A percentile compares a stretch with the other conserved stretches of the same genome.
These are phyloP conservation scores for Cyaniris semiargus DNA, from an alignment of 2,888 invertebrate genomes.

Conservation along the genomic window DNA sequence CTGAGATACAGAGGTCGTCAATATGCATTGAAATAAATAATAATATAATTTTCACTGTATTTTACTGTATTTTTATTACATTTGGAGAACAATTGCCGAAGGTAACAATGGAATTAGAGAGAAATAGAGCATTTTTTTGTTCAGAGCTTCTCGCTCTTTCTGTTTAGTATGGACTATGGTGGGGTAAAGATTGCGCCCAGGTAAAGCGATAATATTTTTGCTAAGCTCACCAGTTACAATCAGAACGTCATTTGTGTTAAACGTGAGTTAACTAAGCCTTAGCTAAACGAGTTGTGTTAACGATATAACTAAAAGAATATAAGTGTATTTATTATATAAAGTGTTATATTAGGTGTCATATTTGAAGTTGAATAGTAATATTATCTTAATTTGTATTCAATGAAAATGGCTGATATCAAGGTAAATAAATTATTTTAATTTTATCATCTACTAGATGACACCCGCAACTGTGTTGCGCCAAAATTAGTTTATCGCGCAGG, in stretches of 20 bases:
- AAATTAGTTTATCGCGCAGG: no score
- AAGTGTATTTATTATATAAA: background rate
- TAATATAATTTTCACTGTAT: no score
- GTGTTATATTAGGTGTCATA: background rate
- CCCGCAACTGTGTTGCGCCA: no score
- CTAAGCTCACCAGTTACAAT: background rate
- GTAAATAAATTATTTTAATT: background rate
- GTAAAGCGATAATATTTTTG: conserved; percentile 6
- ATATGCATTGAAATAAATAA: no score
- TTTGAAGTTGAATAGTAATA: background rate
- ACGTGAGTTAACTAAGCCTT: background rate
- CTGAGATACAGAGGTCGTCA: no score
- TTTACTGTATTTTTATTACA: no score
- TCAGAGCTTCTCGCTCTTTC: background rate
- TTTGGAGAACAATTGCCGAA: background rate
- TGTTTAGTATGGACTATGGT: background rate
- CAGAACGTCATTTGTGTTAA: background rate
- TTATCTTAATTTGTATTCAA: background rate
- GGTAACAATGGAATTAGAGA: conserved; percentile 4
- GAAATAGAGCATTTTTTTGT: background rate
- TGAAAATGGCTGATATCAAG: background rate
- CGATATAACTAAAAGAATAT: background rate
- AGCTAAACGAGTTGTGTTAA: background rate
- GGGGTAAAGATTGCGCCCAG: conserved; percentile 4
- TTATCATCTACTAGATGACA: background rate